Evolutionary conservation across 2,797 vertebrate genomes (phyloP), one percentile per base, ranked within the genome.

Genomic region (Tamandua tetradactyla): DNA sequence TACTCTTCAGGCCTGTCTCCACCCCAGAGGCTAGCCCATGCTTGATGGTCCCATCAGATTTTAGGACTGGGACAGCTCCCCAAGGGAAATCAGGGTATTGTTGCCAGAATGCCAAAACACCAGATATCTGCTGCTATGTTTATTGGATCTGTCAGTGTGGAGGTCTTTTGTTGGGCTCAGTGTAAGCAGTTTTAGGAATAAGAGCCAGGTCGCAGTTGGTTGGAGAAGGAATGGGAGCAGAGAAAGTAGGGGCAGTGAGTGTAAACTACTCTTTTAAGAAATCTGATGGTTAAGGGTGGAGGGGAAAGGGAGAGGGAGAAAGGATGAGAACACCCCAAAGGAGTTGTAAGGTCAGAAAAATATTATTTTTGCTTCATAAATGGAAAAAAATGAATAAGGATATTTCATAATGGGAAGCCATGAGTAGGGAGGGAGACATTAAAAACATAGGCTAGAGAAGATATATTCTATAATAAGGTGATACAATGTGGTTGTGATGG

Each of bases 111-210:
- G n/a, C 52, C 23, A 32, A 57, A 81, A 40, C 11, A 88, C 35
- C 35, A 57, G n/a, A 0, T 91, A 49, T 86, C 87, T 85, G 30
- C 30, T 88, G 7, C 27, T 40, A 18, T 61, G 35, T 62, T 76
- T 23, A 17, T 69, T 86, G 62, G 71, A 64, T 81, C 76, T 94
- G 72, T 20, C 82, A 57, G 6, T 61, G 76, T 47, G 8, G 62
- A 82, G 69, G 44, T 91, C 22, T 66, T 94, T 81, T 59, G n/a
- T 57, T 93, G 55, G 87, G 23, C 32, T 82, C 94, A 20, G 8
- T 52, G 1, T 95, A 55, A 87, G 57, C 20, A 89, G 62, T 81
- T 84, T 96, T 76, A 62, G 71, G 11, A 89, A 81, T 93, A 79
- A 87, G 94, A 96, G 37, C 44, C 30, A 89, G 32, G 59, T 87